phyloP scores from a whole-genome alignment of 2,797 vertebrate species.

The Falco berigora region DNA sequence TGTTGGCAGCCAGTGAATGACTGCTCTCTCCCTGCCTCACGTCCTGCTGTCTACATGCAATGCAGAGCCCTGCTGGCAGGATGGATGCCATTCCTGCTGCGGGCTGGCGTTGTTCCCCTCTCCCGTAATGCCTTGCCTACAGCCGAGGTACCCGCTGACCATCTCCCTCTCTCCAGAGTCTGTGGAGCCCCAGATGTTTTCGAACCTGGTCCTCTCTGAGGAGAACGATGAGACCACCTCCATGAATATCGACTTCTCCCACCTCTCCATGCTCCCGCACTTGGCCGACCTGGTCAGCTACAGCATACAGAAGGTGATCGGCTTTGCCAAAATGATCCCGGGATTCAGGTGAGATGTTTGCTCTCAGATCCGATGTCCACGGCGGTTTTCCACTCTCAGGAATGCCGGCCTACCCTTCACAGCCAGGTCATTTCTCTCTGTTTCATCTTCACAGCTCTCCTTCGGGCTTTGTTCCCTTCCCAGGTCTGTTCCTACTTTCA shows the following conservation, averaged over 20 bases:
- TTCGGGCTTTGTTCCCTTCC: neutral
- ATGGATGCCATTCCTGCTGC: fast-evolving
- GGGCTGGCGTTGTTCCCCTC: neutral
- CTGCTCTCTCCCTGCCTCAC: neutral
- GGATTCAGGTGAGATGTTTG: conserved; percentile 85
- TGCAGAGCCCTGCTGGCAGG: neutral
- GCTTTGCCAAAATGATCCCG: conserved; percentile 98
- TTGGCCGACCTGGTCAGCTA: conserved; percentile 96
- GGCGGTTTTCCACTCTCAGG: fast-evolving
- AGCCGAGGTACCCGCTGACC: neutral
- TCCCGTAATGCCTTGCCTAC: fast-evolving
- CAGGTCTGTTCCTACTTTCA: neutral
- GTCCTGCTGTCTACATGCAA: neutral
- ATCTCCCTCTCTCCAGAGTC: conserved; percentile 69
- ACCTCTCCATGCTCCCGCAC: conserved; percentile 93
- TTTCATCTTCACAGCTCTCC: neutral
- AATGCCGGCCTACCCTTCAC: neutral
- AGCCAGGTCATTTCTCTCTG: neutral
- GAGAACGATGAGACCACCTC: conserved; percentile 79
- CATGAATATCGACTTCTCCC: conserved; percentile 73
- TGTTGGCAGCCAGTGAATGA: neutral
- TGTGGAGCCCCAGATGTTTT: conserved; percentile 77
- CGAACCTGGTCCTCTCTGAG: conserved; percentile 79
- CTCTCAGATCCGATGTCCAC: fast-evolving
- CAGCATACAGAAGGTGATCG: conserved; percentile 97